Evolutionary conservation across 2,797 vertebrate species (phyloP), one percentile per base, ranked within the genome.

Genomic region (Sebastes elongatus): DNA sequence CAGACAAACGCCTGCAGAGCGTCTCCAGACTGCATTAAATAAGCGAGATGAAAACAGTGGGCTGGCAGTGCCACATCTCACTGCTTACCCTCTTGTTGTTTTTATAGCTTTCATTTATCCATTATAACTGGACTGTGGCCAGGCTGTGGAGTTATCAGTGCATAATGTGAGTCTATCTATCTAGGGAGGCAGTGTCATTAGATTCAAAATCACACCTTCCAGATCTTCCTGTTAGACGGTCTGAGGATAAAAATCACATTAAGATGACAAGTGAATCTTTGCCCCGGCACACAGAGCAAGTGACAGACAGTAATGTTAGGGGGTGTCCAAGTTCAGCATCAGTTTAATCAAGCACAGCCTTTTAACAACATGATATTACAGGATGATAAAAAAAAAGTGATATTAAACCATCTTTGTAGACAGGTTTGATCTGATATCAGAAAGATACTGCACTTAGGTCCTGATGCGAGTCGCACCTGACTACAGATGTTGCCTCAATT

Each of bases 41-140:
- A 66, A 52, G 65, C 11, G 27, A 63, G 62, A 73, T 71, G 67
- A 75, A 74, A 78, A 46, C 73, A 46, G 56, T 38, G 18, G 53
- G 55, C 57, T 49, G 71, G 28, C 57, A 46, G 62, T 6, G 66
- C 35, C 52, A 60, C 35, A 20, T 38, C 76, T 82, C 3, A 70
- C 67, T 65, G 46, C 68, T 64, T 14, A 78, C 27, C 33, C 61
- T 64, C 28, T 56, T 46, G 32, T 42, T 71, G 73, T 70, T 53
- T 79, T 84, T 66, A 80, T 55, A 33, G 70, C 72, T 73, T 75
- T 81, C 22, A 64, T 72, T 78, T 53, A 4, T 71, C 74, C 64
- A 59, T 80, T 67, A 71, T 4, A 49, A 66, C 46, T 81, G 69
- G 68, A 71, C 75, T 55, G 71, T 35, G 28, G 75, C 81, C 74